Conservation (phyloP, 2,888 invertebrate genomes). For the Rotaria socialis region DNA sequence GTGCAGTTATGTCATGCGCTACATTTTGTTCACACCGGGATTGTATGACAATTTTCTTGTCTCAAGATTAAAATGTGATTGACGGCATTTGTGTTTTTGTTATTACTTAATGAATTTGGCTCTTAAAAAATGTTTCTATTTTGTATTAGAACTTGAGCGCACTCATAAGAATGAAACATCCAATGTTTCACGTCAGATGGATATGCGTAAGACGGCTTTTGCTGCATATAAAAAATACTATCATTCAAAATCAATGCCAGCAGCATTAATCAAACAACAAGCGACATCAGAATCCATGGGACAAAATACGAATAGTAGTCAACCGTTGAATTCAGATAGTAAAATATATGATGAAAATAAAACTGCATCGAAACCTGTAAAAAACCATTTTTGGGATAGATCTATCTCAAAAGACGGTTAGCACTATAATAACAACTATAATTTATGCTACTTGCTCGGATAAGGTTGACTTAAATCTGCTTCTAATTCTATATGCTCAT, state of each 20-base stretch:
- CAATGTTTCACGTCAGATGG: background rate
- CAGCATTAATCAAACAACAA: background rate
- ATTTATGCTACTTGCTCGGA: background rate
- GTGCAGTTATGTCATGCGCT: no score
- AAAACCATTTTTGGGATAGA: background rate
- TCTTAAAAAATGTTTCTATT: no score
- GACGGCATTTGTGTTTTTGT: no score
- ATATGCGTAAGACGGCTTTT: background rate
- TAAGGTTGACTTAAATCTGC: no score
- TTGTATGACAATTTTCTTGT: no score
- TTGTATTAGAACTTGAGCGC: background rate
- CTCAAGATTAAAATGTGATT: no score
- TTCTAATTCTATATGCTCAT: background rate
- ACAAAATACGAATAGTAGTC: background rate
- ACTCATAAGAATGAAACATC: background rate
- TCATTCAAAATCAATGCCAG: background rate
- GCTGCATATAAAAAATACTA: background rate
- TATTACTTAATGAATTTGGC: no score
- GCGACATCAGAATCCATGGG: background rate
- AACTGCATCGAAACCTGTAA: background rate
- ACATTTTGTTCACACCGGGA: no score
- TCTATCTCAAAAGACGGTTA: background rate
- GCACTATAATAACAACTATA: background rate
- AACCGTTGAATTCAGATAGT: background rate
- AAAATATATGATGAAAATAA: background rate